Evolutionary conservation across 2,797 vertebrate genomes (phyloP).

Genomic region (Sebastes cheni): DNA sequence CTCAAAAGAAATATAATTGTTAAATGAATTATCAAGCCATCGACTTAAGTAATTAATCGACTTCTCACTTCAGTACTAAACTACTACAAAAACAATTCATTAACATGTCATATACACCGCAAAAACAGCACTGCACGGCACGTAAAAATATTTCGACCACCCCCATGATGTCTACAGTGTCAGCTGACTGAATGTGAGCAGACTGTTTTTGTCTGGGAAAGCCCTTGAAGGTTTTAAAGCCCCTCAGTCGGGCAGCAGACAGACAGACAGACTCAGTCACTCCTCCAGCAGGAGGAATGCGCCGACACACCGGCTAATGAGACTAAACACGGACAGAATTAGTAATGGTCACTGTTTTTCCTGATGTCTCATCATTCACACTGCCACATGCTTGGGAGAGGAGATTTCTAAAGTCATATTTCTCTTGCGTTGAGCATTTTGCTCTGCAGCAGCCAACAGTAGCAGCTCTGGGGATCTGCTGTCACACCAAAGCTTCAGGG

Average conservation of each 20-base stretch:
- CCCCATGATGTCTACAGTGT: conserved; percentile 6
- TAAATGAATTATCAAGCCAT: neutral
- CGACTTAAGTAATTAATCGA: neutral
- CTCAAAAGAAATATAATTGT: neutral
- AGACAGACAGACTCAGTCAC: conserved; percentile 28
- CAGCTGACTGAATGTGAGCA: conserved; percentile 54
- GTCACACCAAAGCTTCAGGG: conserved; percentile 9
- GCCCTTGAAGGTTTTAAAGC: conserved; percentile 37
- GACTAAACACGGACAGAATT: conserved; percentile 30
- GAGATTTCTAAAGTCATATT: neutral
- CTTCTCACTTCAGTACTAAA: neutral
- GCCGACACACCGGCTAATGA: conserved; percentile 33
- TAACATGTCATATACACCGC: neutral
- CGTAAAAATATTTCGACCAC: neutral
- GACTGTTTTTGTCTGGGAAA: conserved; percentile 58
- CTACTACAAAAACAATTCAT: neutral
- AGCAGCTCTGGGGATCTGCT: conserved; percentile 16
- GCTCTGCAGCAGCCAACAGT: neutral
- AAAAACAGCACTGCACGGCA: neutral
- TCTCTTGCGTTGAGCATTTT: neutral
- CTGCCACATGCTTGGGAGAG: neutral
- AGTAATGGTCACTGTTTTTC: neutral
- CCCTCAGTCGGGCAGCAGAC: conserved; percentile 16
- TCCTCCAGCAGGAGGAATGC: conserved; percentile 65
- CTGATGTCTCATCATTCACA: conserved; percentile 16